Conservation (phyloP, 2,797 vertebrate species). For the Cheirogaleus major region DNA sequence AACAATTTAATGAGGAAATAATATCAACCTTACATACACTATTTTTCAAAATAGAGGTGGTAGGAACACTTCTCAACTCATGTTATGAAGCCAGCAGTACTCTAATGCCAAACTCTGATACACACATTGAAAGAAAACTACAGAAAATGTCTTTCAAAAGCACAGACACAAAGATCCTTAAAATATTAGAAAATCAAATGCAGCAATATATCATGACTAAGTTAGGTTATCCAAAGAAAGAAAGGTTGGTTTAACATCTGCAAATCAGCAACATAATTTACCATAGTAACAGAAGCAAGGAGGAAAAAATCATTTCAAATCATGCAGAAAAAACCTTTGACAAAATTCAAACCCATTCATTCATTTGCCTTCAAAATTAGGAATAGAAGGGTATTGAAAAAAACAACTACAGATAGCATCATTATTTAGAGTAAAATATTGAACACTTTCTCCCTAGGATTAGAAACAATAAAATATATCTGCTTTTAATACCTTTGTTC, state of each 20-base stretch:
- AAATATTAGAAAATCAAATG: background rate
- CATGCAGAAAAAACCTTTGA: background rate
- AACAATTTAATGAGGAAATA: constrained; percentile 16
- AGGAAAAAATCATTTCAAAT: background rate
- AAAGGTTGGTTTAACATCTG: background rate
- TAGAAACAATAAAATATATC: constrained; percentile 1
- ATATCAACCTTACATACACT: background rate
- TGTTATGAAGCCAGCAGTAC: background rate
- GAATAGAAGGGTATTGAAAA: background rate
- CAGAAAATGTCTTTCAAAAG: background rate
- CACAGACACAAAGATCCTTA: background rate
- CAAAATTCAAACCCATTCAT: background rate
- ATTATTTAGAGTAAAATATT: background rate
- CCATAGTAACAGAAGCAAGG: background rate
- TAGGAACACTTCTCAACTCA: background rate
- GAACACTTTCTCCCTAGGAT: background rate
- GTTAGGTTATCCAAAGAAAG: background rate
- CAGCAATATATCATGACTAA: background rate
- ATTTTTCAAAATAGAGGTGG: background rate
- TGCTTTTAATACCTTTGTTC: background rate
- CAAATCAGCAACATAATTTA: background rate
- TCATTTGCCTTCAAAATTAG: background rate
- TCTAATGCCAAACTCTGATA: background rate
- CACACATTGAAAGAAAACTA: background rate
- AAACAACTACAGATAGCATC: background rate